These are phyloP conservation scores for Gasterosteus nipponicus DNA, from an alignment of 2,113 vertebrate genomes.

Conservation along the genomic window DNA sequence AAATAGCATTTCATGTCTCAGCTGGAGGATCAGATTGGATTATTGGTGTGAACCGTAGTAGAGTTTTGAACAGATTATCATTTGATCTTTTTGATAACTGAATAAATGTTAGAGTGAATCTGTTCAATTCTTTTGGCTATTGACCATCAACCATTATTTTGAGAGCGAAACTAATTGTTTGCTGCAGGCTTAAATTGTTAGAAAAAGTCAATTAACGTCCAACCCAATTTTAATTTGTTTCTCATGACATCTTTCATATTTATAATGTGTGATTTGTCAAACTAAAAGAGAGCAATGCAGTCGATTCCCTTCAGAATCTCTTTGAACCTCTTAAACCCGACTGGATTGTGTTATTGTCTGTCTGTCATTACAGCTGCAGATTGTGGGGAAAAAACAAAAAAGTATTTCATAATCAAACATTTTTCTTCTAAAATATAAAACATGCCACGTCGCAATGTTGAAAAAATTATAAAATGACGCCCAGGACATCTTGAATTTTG, in stretches of 20 bases:
- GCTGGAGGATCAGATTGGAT: not conserved
- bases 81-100: not conserved
- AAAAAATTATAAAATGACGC: constrained; percentile 3
- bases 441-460: not conserved
- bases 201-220: constrained; percentile 6
- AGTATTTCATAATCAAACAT: not conserved
- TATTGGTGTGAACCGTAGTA: not conserved
- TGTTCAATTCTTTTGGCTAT: not conserved
- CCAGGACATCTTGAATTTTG: not conserved
- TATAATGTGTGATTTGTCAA: not conserved
- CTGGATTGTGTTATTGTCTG: not conserved
- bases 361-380: not conserved
- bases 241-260: not conserved
- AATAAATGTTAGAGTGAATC: not conserved
- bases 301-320: constrained; percentile 12
- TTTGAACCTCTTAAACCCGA: constrained; percentile 23
- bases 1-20: constrained; percentile 34
- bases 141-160: not conserved
- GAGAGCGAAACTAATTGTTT: not conserved
- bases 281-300: constrained; percentile 7
- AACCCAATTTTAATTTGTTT: not conserved
- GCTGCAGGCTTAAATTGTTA: constrained; percentile 8
- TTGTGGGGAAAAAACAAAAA: too few relatives aligned
- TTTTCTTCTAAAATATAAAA: constrained; percentile 9
- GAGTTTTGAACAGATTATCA: not conserved